These are phyloP conservation scores for Microtus pennsylvanicus DNA, from an alignment of 2,113 vertebrate genomes.

Conservation along the genomic window DNA sequence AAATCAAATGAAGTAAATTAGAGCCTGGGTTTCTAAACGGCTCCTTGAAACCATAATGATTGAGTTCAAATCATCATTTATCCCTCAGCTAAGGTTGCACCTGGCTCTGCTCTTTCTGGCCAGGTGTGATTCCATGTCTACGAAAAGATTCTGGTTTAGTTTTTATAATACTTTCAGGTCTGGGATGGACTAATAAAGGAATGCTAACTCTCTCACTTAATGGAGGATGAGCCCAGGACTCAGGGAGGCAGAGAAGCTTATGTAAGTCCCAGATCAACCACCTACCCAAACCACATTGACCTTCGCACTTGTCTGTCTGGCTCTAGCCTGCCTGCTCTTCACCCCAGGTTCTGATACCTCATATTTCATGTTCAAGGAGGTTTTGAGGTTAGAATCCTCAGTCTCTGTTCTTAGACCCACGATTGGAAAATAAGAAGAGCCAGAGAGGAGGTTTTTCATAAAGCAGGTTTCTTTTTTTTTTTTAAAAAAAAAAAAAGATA, in stretches of 20 bases:
- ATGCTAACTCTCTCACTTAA: not conserved
- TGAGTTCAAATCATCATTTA: not conserved
- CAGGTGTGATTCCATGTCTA: not conserved
- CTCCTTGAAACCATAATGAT: not conserved
- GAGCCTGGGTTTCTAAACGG: not conserved
- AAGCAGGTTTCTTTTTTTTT: too few species aligned
- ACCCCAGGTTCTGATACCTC: accelerated
- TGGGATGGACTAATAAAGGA: not conserved
- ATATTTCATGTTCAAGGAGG: not conserved
- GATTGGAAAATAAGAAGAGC: not conserved
- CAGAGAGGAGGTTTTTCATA: not conserved
- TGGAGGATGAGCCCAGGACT: not conserved
- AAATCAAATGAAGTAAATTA: not conserved
- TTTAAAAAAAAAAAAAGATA: too few species aligned
- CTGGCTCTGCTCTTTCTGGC: too few species aligned
- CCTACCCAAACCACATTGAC: not conserved
- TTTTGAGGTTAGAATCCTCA: not conserved
- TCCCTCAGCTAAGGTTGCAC: not conserved
- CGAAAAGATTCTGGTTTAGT: not conserved
- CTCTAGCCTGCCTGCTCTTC: not conserved
- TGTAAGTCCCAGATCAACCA: not conserved
- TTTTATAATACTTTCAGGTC: not conserved
- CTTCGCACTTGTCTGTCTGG: not conserved
- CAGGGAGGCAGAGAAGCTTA: not conserved
- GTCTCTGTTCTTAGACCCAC: not conserved